Evolutionary conservation across 2,888 invertebrate genomes (phyloP).

Genomic region (Neoitamus cyanurus): DNA sequence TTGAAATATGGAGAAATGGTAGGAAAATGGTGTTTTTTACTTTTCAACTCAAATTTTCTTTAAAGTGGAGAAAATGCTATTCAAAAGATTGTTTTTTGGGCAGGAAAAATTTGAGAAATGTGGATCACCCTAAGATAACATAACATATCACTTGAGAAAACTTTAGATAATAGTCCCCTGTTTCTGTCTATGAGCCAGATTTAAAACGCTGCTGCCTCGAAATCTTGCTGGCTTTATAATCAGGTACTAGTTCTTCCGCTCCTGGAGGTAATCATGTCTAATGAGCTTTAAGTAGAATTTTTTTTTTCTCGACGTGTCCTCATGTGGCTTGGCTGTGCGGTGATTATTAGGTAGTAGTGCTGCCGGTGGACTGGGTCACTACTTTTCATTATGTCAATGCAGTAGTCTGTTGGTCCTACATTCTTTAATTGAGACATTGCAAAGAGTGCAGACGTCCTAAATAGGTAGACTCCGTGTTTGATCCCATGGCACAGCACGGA

Average conservation of each 20-base stretch:
- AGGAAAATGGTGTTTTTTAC: no score
- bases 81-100: no score
- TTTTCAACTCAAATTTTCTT: no score
- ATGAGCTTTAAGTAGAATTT: background rate
- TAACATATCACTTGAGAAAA: no score
- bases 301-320: background rate
- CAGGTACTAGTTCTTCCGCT: background rate
- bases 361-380: background rate
- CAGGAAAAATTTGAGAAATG: no score
- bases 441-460: background rate
- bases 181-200: no score
- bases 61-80: no score
- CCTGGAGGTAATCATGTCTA: background rate
- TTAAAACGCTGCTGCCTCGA: no score
- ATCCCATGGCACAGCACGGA: background rate
- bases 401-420: background rate
- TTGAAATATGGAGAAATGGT: no score
- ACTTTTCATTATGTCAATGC: background rate
- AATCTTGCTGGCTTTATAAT: no score
- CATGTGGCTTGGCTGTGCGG: background rate
- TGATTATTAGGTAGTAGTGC: background rate
- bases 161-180: no score
- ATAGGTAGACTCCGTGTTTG: background rate
- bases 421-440: background rate
- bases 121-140: no score